These are phyloP conservation scores for Drosophila baimaii DNA, from an alignment of 1,140 invertebrate species.

Conservation along the genomic window DNA sequence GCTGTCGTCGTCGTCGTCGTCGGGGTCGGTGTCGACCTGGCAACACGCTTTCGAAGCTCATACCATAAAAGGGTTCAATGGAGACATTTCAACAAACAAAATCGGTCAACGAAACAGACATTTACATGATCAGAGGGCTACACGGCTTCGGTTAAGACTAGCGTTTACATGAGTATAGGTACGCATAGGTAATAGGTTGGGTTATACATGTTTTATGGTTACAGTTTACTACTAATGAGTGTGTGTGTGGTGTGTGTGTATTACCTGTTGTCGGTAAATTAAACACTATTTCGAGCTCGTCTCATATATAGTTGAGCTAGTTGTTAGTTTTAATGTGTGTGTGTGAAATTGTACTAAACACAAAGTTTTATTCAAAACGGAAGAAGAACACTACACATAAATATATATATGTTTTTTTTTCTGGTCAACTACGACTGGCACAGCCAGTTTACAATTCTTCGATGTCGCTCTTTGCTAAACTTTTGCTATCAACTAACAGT, in stretches of 20 bases:
- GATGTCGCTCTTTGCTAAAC: conserved; percentile 52
- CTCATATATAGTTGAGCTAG: conserved; percentile 19
- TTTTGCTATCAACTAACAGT: conserved; percentile 59
- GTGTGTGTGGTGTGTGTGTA: conserved; percentile 11
- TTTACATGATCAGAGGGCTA: conserved; percentile 47
- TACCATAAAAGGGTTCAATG: conserved; percentile 37
- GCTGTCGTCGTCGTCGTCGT: conserved; percentile 16
- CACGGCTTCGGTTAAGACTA: conserved; percentile 13
- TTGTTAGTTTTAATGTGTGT: conserved; percentile 13
- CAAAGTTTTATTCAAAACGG: conserved; percentile 36
- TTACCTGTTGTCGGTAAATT: conserved; percentile 17
- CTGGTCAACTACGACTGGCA: conserved; percentile 58
- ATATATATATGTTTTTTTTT: conserved; percentile 36
- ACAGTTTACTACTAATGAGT: conserved; percentile 51
- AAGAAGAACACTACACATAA: conserved; percentile 60
- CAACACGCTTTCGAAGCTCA: conserved; percentile 15
- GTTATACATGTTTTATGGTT: conserved; percentile 25
- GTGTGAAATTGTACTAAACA: conserved; percentile 24
- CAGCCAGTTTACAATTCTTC: conserved; percentile 60
- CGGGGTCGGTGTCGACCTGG: conserved; percentile 15
- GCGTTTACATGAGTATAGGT: conserved; percentile 22
- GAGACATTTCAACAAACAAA: conserved; percentile 44
- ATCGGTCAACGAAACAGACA: conserved; percentile 43
- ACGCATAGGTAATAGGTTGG: conserved; percentile 5
- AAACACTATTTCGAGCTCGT: conserved; percentile 25